Base-by-base conservation (phyloP, 1,140 invertebrate species). In the Anthonomus grandis region DNA sequence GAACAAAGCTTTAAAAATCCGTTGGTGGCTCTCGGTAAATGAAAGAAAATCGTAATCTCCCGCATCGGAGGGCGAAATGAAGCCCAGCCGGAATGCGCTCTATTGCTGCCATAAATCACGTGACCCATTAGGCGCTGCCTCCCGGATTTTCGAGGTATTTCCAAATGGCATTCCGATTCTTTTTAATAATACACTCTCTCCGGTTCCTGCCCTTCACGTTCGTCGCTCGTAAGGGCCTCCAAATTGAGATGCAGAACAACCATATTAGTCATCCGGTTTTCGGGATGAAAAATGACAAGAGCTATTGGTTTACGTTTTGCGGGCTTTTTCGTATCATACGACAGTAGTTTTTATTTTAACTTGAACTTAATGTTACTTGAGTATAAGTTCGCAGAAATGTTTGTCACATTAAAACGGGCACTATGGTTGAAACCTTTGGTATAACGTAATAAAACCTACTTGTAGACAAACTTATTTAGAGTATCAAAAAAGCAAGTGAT, bases 21-120 rank as follows among this genome's bases (percentile, higher is more conserved):
- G 12, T 10, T 12, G 10, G 38, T 53, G 15, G 12, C 21, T 12
- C 23, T 13, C 12, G n/a, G 23, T 15, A 45, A 23, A 21, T 48
- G 45, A 48, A n/a, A 49, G 47, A 36, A 55, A 51, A 51, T 55
- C 52, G 42, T 47, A 55, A 44, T 45, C 19, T 44, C 42, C 37
- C 52, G 37, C n/a, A 31, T 45, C 42, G 44, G 47, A n/a, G n/a
- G n/a, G n/a, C n/a, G 46, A 48, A 57, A 57, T 57, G 44, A 57
- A 57, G 42, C 37, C n/a, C n/a, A 24, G 9, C 9, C 13, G 55
- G 55, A 57, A 57, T 50, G 55, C 55, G 45, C 37, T 31, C 55
- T 57, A 57, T 57, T 57, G 38, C 55, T 49, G 55, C 55, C 55
- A 57, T 57, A 57, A 57, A 57, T 57, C 55, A 57, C 55, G 55